A percentile compares a stretch with the other conserved stretches of the same genome.
Conservation (phyloP, 1,140 invertebrate species). For the Melipona quadrifasciata region DNA sequence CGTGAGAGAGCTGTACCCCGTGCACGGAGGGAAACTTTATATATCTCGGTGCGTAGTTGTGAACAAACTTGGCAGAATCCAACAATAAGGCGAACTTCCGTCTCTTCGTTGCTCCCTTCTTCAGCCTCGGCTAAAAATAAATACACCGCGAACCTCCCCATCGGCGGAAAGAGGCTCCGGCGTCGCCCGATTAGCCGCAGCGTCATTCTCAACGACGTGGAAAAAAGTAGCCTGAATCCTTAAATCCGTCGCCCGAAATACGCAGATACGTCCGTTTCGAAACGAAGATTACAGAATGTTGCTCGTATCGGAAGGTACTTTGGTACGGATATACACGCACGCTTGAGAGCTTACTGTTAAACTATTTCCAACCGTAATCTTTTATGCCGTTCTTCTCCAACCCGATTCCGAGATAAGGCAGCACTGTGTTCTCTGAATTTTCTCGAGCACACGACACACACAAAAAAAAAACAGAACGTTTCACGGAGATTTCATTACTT, state of each 20-base stretch:
- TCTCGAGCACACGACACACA: too few species aligned
- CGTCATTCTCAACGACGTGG: background rate
- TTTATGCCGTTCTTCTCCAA: background rate
- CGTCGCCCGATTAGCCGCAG: background rate
- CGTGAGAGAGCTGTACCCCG: constrained; percentile 14
- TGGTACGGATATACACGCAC: background rate
- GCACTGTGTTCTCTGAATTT: background rate
- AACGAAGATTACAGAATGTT: background rate
- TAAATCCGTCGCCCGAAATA: background rate
- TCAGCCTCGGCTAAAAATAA: constrained; percentile 37
- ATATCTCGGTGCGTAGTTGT: constrained; percentile 55
- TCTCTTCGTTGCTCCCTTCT: constrained; percentile 14
- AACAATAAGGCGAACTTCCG: constrained; percentile 50
- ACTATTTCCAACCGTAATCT: background rate
- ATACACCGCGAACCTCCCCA: constrained; percentile 5
- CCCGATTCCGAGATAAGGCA: background rate
- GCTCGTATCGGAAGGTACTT: background rate
- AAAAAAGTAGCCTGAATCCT: constrained; percentile 1
- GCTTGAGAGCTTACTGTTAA: background rate
- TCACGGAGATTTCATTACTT: background rate
- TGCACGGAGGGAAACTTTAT: constrained; percentile 49
- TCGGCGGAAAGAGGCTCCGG: background rate
- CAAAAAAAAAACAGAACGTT: background rate
- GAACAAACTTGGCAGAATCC: constrained; percentile 44
- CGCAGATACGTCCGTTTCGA: background rate